Base-by-base conservation (phyloP, 2,888 invertebrate species). In the Octodonta nipae region DNA sequence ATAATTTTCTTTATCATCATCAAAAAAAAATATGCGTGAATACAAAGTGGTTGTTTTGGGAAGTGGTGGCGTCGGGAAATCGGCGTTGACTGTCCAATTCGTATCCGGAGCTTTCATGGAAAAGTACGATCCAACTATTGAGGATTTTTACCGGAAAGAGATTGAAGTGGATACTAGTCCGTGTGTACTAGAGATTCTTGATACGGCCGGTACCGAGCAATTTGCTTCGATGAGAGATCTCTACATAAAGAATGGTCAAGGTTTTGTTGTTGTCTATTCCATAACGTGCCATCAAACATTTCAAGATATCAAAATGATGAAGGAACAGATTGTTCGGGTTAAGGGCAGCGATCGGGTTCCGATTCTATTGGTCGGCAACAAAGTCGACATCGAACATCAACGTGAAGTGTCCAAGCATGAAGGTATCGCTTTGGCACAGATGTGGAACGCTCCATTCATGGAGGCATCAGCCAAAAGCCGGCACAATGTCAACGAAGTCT, bases 31-130 rank as follows among this genome's bases (percentile, higher is more conserved):
- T 71, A 91, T 91, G 91, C 85, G 92, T 71, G 96, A 98, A 75
- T 96, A 95, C 72, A 98, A 98, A 79, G 96, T 98, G 60, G 98
- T 98, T 58, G 96, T 98, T 64, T 75, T 98, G 66, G 96, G 96
- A 52, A 93, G 92, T 72, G 98, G 98, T 63, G 98, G 98, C 70
- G 98, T 98, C 66, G 98, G 98, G 56, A 98, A 98, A 75, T 91
- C 89, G 70, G 98, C 98, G 62, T 75, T 98, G 63, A 98, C 98
- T 55, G 96, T 98, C 57, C 96, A 98, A 68, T 98, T 98, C 67
- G 98, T 98, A 52, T 92, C 95, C 50, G 96, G 96, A 57, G 93
- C 91, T 68, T 98, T 98, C 65, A 95, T 98, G 83, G 96, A 98
- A 69, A 96, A 96, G 69, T 98, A 96, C 68, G 96, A 98, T 64